Evolutionary conservation across 2,888 invertebrate species (phyloP).

Genomic region (Ectobius pallidus): DNA sequence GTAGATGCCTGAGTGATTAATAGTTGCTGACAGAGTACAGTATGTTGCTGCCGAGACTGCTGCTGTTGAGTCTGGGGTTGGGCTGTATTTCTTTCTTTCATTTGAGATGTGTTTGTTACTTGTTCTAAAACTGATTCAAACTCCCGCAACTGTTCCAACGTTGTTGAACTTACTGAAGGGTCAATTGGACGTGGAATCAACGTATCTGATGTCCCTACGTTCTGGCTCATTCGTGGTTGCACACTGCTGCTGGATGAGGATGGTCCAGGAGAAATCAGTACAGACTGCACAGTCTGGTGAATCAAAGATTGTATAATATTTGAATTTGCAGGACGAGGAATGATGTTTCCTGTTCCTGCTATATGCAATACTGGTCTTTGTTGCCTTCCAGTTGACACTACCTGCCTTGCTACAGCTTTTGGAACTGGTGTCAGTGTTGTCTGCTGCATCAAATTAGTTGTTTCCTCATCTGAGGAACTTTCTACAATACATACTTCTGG

Average conservation of each 20-base stretch:
- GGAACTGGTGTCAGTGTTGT: conserved; percentile 24
- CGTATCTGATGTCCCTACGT: conserved; percentile 47
- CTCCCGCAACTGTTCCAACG: conserved; percentile 76
- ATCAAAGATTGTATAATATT: conserved; percentile 55
- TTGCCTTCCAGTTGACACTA: conserved; percentile 62
- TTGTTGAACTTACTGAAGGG: conserved; percentile 74
- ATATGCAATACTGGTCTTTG: conserved; percentile 64
- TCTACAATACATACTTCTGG: conserved; percentile 38
- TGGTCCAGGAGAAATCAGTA: conserved; percentile 9
- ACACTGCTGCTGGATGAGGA: conserved; percentile 23
- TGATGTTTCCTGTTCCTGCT: conserved; percentile 62
- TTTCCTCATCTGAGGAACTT: conserved; percentile 41
- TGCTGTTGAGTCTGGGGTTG: conserved; percentile 54
- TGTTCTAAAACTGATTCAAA: conserved; percentile 83
- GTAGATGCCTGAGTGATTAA: conserved; percentile 49
- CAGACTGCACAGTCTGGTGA: conserved; percentile 33
- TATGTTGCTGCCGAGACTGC: conserved; percentile 40
- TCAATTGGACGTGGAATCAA: conserved; percentile 53
- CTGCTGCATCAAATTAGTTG: conserved; percentile 8
- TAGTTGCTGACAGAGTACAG: conserved; percentile 49
- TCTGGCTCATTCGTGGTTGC: conserved; percentile 51
- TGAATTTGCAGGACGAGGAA: background rate
- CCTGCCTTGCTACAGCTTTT: conserved; percentile 25
- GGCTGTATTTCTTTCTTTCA: conserved; percentile 71
- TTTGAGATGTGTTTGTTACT: conserved; percentile 57